Base-by-base conservation (phyloP, 2,113 vertebrate genomes). In the Pedionomus torquatus region DNA sequence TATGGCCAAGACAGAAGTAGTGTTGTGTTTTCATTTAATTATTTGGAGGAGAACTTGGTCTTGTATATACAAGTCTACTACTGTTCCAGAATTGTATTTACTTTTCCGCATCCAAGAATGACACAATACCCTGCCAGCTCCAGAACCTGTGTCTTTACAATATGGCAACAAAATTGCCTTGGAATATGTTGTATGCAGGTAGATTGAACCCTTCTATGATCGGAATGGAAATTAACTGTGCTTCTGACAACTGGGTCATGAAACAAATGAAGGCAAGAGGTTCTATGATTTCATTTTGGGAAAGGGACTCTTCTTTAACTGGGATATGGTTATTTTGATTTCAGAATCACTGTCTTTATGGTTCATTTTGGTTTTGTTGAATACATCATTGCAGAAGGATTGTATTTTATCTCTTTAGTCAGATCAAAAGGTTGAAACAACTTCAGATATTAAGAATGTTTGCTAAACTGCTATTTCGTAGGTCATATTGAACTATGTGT, bases 161-260 rank as follows among this genome's bases (percentile, higher is more conserved):
- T 91, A 63, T 69, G 43, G 39, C 5, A 14, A 41, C 10, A 69
- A n/a, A 90, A 52, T 51, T 83, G 18, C 11, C 12, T 88, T 69
- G 70, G 72, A 71, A 68, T 83, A 65, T 97, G 70, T 96, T 97
- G 83, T 91, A 75, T 91, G 25, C 39, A 74, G 94, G 31, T 97
- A 97, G 98, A 98, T 98, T 98, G 98, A 98, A 97, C 98, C 95
- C 96, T 98, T 98, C 95, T 96, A 21, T 94, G 74, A 25, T 49
- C 92, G 81, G 24, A 89, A 82, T 92, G 69, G 58, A 84, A 91
- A 93, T 96, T 68, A 61, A 87, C 63, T 97, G 88, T 68, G 71
- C 95, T 96, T 84, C 93, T 95, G 89, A 69, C 30, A 52, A 7
- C 55, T 95, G 81, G 58, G 58, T 93, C n/a, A 68, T n/a, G 78